phyloP scores from a whole-genome alignment of 92 coral and sea anemone genomes.

The Desmophyllum pertusum region DNA sequence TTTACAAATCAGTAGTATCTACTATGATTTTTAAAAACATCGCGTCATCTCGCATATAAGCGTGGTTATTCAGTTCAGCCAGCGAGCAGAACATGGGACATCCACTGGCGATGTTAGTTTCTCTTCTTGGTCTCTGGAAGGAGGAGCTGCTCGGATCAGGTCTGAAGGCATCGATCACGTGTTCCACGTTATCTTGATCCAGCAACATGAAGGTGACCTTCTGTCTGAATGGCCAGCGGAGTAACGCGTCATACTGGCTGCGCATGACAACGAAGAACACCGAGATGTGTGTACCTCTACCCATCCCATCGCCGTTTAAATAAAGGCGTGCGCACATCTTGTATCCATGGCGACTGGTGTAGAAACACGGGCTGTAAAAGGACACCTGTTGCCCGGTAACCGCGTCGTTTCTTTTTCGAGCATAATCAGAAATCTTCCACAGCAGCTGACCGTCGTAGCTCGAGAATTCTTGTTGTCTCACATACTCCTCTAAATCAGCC shows the following conservation, averaged over 20 bases:
- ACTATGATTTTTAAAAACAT: slow-evolving; percentile 12
- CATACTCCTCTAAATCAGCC: no score
- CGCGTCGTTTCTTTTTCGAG: no score
- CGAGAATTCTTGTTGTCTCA: no score
- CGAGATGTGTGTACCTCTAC: slow-evolving; percentile 56
- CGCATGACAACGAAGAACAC: slow-evolving; percentile 70
- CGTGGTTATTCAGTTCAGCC: slow-evolving; percentile 16
- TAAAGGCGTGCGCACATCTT: slow-evolving; percentile 68
- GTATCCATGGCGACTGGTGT: slow-evolving; percentile 59
- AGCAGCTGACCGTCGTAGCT: no score
- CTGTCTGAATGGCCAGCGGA: slow-evolving; percentile 89
- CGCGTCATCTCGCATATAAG: slow-evolving; percentile 18
- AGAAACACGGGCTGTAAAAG: slow-evolving; percentile 50
- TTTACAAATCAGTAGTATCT: slow-evolving; percentile 17
- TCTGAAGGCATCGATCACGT: slow-evolving; percentile 81
- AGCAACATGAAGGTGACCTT: slow-evolving; percentile 72
- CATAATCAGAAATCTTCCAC: no score
- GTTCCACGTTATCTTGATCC: slow-evolving; percentile 78
- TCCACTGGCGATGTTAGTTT: slow-evolving; percentile 85
- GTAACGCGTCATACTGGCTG: slow-evolving; percentile 72
- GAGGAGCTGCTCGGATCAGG: slow-evolving; percentile 87
- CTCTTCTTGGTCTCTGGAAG: slow-evolving; percentile 75
- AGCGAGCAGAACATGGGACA: slow-evolving; percentile 71
- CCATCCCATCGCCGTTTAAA: slow-evolving; percentile 62
- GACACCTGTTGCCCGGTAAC: slow-evolving; percentile 25